Percentiles rank a stretch among this genome's conserved stretches.
These are phyloP conservation scores for Apus apus DNA, from an alignment of 2,113 vertebrate genomes.

Conservation along the genomic window DNA sequence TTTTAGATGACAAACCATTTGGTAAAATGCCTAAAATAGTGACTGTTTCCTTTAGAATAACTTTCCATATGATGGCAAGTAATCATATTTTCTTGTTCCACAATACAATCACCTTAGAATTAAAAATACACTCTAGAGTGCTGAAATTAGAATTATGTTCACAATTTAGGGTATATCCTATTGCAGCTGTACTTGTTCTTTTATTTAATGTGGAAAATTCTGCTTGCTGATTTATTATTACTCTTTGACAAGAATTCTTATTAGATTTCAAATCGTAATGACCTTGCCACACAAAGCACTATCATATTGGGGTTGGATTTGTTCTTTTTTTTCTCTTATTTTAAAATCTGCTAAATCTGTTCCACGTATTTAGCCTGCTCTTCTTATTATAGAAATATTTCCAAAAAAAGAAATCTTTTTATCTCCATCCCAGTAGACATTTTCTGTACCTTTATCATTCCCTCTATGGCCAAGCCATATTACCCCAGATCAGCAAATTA, in stretches of 20 bases:
- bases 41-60: conserved; percentile 31
- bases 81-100: not conserved
- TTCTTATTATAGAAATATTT: not conserved
- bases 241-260: not conserved
- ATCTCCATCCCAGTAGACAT: not conserved
- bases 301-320: not conserved
- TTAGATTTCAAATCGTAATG: not conserved
- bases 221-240: not conserved
- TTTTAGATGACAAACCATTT: conserved; percentile 35
- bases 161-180: not conserved
- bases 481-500: not conserved
- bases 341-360: not conserved
- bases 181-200: not conserved
- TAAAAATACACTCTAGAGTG: not conserved
- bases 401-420: not conserved
- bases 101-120: not conserved
- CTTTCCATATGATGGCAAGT: conserved; percentile 14
- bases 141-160: not conserved
- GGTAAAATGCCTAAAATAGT: conserved; percentile 51
- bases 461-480: not conserved
- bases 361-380: not conserved
- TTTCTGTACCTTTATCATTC: not conserved
- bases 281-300: not conserved
- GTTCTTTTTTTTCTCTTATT: not conserved
- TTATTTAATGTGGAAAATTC: not conserved